Evolutionary conservation across 2,888 invertebrate species (phyloP).

Genomic region (Heliconius ethilla): DNA sequence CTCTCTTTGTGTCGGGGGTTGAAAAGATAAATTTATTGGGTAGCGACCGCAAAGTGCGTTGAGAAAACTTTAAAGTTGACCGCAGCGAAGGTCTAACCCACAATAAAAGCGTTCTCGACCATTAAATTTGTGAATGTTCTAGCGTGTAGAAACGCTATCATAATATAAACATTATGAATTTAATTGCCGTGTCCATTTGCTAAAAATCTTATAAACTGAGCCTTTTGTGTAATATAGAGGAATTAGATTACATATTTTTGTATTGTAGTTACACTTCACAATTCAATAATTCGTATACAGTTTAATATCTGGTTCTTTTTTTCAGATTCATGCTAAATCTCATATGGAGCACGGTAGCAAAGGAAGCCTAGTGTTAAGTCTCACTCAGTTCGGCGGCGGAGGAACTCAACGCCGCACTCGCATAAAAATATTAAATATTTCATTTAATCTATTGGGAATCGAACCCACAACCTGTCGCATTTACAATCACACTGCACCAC

Average conservation of each 20-base stretch:
- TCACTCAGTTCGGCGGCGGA: no score
- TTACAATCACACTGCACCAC: no score
- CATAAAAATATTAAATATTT: no score
- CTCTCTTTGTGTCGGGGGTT: no score
- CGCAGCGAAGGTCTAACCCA: slow-evolving; percentile 12
- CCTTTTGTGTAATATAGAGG: background rate
- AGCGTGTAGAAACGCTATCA: background rate
- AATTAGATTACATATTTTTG: background rate
- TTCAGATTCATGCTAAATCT: no score
- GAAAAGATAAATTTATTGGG: slow-evolving; percentile 1
- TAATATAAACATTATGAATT: slow-evolving; percentile 15
- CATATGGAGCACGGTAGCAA: no score
- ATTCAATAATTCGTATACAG: background rate
- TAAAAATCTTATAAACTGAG: background rate
- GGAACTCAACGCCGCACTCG: no score
- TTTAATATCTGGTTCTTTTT: no score
- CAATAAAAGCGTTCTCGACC: background rate
- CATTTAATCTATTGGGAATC: no score
- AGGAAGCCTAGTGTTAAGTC: no score
- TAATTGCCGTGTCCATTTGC: slow-evolving; percentile 10
- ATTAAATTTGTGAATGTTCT: slow-evolving; percentile 5
- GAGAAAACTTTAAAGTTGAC: slow-evolving; percentile 20
- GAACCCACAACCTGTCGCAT: no score
- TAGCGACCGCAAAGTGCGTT: slow-evolving; percentile 9
- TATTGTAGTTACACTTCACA: background rate